Base-by-base conservation (phyloP, 2,888 invertebrate species). In the Chymomyza procnemis region DNA sequence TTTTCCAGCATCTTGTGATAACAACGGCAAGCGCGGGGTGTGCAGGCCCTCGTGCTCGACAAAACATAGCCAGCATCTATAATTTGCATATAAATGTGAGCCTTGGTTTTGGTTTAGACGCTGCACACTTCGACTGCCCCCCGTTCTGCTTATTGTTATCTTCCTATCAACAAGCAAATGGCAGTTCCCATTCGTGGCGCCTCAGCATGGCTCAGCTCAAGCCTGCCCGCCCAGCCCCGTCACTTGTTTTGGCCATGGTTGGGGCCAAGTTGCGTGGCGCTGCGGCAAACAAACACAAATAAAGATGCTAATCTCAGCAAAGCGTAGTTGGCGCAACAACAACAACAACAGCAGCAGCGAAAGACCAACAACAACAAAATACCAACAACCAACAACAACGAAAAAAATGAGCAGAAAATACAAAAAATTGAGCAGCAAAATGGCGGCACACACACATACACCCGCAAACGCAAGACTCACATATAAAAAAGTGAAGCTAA, bases 31-130 rank as follows among this genome's bases (percentile, higher is more conserved):
- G 75, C 78, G 81, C 78, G 79, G 84, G 79, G 79, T 26, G 26
- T 4, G 26, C 0, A 1, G 26, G 26, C n/a, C n/a, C n/a, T n/a
- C n/a, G 48, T 9, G 30, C 12, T 21, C 30, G 18, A 65, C 66
- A 76, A 76, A 76, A 70, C 76, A 78, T 74, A 66, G 75, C 84
- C 79, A 74, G 79, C 78, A 67, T 85, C 86, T 81, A 84, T 85
- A 84, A 84, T 84, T 84, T 85, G 83, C 83, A 84, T 84, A 85
- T 81, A 84, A 84, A 84, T 84, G 84, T 86, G 83, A 52, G 21
- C 26, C 56, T 26, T n/a, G 19, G 21, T 21, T 54, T 26, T 5
- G 34, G 34, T 41, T 41, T 41, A 19, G 19, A n/a, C 47, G 47
- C 16, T 47, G 47, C n/a, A n/a, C 18, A 16, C 16, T 6, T 16